These are phyloP conservation scores for Chauna torquata DNA, from an alignment of 2,113 vertebrate genomes.

Conservation along the genomic window DNA sequence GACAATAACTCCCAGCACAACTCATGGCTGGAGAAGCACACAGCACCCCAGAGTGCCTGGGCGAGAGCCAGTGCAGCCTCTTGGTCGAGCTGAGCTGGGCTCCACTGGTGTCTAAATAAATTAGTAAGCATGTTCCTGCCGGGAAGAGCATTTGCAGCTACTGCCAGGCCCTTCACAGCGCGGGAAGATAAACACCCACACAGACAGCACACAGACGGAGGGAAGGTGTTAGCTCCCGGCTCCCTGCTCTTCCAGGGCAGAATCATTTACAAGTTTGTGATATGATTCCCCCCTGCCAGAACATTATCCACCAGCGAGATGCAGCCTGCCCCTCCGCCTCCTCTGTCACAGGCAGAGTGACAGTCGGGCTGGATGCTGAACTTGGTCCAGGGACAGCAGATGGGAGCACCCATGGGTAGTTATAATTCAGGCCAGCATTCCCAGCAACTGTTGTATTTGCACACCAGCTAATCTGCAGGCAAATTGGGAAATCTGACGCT, in stretches of 20 bases:
- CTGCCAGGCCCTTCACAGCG: not conserved
- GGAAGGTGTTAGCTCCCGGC: constrained; percentile 3
- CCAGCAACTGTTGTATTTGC: not conserved
- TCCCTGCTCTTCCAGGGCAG: not conserved
- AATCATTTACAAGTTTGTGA: not conserved
- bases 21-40: not conserved
- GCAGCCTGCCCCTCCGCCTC: not conserved
- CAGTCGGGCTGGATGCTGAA: constrained; percentile 36
- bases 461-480: not conserved
- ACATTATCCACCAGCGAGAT: not conserved
- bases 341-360: not conserved
- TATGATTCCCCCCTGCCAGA: not conserved
- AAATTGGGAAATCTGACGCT: not conserved
- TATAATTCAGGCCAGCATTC: not conserved
- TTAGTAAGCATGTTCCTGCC: not conserved
- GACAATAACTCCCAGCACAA: not conserved
- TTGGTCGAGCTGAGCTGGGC: not conserved
- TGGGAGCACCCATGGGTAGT: not conserved
- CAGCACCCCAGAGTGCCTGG: not conserved
- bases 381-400: constrained; percentile 1
- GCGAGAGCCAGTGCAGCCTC: not conserved
- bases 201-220: not conserved
- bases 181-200: not conserved
- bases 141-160: constrained; percentile 10
- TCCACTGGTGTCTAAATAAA: not conserved